Conservation (phyloP, 2,113 vertebrate species). For the Callipepla squamata region DNA sequence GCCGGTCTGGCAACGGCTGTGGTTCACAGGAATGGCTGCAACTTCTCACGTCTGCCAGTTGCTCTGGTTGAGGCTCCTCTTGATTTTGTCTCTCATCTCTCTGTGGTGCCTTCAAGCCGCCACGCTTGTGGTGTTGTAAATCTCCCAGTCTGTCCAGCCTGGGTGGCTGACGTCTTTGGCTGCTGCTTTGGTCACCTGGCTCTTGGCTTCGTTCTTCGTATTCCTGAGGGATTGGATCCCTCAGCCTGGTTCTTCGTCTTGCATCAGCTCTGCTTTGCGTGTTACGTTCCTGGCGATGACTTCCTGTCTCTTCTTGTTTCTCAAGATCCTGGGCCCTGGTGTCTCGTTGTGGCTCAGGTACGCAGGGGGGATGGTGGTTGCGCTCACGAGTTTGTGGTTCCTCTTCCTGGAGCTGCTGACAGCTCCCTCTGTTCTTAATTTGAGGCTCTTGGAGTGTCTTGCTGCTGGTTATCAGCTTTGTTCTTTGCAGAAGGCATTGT, state of each 20-base stretch:
- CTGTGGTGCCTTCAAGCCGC: not conserved
- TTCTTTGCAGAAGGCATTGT: conserved; percentile 13
- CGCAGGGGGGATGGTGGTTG: accelerated
- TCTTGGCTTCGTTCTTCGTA: not conserved
- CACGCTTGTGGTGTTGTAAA: accelerated
- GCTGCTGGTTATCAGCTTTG: not conserved
- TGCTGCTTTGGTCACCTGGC: accelerated
- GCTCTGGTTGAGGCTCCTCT: not conserved
- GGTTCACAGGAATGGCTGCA: accelerated
- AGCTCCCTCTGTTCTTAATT: not conserved
- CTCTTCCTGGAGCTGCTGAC: not conserved
- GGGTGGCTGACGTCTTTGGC: accelerated
- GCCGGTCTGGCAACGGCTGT: not conserved
- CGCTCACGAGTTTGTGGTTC: accelerated
- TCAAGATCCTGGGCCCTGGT: not conserved
- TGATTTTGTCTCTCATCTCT: not conserved
- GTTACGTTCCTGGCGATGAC: accelerated
- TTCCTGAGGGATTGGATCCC: not conserved
- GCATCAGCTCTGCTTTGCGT: accelerated
- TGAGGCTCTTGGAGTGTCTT: not conserved
- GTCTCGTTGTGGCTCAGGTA: not conserved
- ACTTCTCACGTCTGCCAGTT: not conserved
- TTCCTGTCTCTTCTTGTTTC: accelerated
- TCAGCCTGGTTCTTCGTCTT: accelerated
- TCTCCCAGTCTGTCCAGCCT: not conserved